phyloP scores from a whole-genome alignment of 2,797 vertebrate species.

The Anolis apletophallus region DNA sequence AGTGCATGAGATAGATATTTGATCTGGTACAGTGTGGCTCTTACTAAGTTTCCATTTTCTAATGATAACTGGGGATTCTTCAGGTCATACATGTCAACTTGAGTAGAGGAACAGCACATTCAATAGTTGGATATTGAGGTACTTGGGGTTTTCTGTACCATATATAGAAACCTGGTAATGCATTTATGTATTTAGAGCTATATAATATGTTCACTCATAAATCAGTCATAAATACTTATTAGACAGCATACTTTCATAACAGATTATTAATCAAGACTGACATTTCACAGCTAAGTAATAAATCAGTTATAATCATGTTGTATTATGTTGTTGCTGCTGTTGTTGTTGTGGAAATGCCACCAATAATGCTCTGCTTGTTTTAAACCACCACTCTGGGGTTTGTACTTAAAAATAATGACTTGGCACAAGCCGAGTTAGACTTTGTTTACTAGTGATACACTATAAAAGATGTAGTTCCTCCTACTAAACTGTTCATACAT shows the following conservation, averaged over 20 bases:
- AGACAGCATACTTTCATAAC: not conserved
- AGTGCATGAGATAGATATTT: too few relatives aligned
- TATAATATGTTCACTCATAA: not conserved
- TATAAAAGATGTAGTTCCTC: not conserved
- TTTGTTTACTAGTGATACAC: not conserved
- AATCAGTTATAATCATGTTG: not conserved
- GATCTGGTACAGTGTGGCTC: too few relatives aligned
- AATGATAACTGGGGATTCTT: not conserved
- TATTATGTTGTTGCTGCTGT: not conserved
- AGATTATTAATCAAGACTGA: not conserved
- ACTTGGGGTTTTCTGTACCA: not conserved
- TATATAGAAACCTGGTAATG: not conserved
- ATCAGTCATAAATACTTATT: not conserved
- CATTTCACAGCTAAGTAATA: not conserved
- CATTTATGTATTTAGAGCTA: not conserved
- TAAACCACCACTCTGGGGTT: not conserved
- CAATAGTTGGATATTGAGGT: not conserved
- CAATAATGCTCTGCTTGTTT: not conserved
- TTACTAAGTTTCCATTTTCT: too few relatives aligned
- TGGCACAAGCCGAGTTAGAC: not conserved
- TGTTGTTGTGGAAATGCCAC: not conserved
- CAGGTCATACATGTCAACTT: not conserved
- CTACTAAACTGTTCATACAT: not conserved
- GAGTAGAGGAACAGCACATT: not conserved
- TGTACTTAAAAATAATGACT: not conserved